Conservation (phyloP, 92 coral and sea anemone genomes). For the Pocillopora grandis region DNA sequence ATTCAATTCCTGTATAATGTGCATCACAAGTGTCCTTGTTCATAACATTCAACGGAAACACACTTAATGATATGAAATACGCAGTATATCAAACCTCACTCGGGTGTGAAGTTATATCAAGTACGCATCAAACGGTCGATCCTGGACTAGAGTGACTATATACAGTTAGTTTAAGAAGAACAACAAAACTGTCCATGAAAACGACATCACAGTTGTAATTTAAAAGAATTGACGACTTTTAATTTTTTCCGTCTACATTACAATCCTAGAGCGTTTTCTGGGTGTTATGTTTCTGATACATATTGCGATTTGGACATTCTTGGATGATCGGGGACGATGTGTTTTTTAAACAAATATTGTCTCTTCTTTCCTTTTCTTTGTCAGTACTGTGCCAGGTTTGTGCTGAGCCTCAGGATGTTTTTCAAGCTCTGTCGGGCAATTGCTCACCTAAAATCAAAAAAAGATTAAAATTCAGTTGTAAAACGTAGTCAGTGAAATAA, state of each 20-base stretch:
- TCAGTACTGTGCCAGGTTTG: conserved; percentile 96
- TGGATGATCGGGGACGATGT: neutral
- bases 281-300: neutral
- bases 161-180: too few species aligned
- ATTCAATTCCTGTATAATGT: too few species aligned
- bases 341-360: conserved; percentile 83
- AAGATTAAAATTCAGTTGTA: neutral
- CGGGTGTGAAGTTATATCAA: too few species aligned
- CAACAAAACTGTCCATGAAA: too few species aligned
- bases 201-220: too few species aligned
- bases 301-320: neutral
- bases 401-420: conserved; percentile 99
- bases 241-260: neutral
- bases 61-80: too few species aligned
- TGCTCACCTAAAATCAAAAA: conserved; percentile 70
- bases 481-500: neutral
- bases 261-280: neutral
- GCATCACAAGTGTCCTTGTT: too few species aligned
- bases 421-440: conserved; percentile 85
- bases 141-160: too few species aligned
- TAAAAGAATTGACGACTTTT: neutral
- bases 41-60: too few species aligned
- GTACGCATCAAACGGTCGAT: too few species aligned
- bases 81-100: too few species aligned
- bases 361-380: conserved; percentile 97